Evolutionary conservation across 2,797 vertebrate species (phyloP), one percentile per base, ranked within the genome.

Genomic region (Peromyscus nudipes): DNA sequence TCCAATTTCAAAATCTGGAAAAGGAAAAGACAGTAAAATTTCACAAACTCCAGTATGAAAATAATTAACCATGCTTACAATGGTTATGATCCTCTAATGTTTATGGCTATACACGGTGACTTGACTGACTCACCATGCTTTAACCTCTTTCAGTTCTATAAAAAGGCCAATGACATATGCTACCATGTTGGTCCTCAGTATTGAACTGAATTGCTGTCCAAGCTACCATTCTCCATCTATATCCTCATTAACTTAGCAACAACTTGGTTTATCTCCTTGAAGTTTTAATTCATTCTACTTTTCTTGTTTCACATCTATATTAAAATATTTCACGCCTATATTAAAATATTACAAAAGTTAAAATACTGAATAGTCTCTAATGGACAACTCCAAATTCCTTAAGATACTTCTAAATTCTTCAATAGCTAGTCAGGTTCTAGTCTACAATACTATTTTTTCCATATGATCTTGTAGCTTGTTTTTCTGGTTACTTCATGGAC

Each of bases 1-100:
- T 92, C 46, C 95, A 90, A 97, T 86, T 94, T 96, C 96, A 96
- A 97, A 97, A 97, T 89, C 98, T 98, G 96, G 43, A 93, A 96
- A 76, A 93, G 71, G n/a, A 84, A 89, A 86, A 84, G 49, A 96
- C 1, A 91, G 79, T 49, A 82, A 65, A 43, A 91, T 88, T 89
- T 97, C 64, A 92, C 9, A 80, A 43, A 81, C 19, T 94, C 27
- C 25, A 12, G 1, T 57, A 92, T 92, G 64, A 80, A 95, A 76
- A 65, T 14, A 92, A 65, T 75, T 52, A 77, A 77, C 2, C n/a
- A 37, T 19, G 43, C 34, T 29, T 83, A 19, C 5, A 77, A 71
- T 23, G 34, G 7, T 65, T 55, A 57, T 21, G 82, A 19, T 46
- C 37, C 67, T 27, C 37, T 40, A 4, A 1, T 43, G 29, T 49